These are phyloP conservation scores for Drosophila pseudotakahashii DNA, from an alignment of 2,888 invertebrate genomes.

Conservation along the genomic window DNA sequence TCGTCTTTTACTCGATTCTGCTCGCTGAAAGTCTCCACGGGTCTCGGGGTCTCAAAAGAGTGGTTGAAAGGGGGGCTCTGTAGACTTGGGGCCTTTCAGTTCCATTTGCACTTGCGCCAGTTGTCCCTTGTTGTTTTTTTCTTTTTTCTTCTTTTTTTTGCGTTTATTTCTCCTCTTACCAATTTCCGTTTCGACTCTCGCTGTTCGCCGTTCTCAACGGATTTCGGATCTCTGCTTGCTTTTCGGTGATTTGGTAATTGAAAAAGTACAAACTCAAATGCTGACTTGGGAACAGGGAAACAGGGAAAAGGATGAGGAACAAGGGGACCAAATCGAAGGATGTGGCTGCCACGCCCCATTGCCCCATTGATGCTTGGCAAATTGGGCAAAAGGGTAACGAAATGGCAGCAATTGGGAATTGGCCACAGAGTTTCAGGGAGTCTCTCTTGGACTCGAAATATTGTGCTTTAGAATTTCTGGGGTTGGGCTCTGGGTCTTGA, in stretches of 20 bases:
- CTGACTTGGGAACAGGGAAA: background rate
- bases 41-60: conserved; percentile 3
- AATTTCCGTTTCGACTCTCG: conserved; percentile 68
- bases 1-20: conserved; percentile 2
- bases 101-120: conserved; percentile 76
- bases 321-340: conserved; percentile 39
- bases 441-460: too few species aligned
- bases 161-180: conserved; percentile 58
- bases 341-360: conserved; percentile 37
- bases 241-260: conserved; percentile 64
- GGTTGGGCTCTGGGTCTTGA: conserved; percentile 14
- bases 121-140: conserved; percentile 52
- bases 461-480: background rate
- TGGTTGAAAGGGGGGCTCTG: background rate
- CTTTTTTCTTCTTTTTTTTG: conserved; percentile 6
- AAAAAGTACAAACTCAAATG: conserved; percentile 37
- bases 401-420: conserved; percentile 61
- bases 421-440: conserved; percentile 34
- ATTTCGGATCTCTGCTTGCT: conserved; percentile 43
- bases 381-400: conserved; percentile 62
- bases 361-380: conserved; percentile 45
- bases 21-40: conserved; percentile 29
- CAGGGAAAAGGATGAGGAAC: background rate
- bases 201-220: conserved; percentile 32
- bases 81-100: conserved; percentile 46